Percentiles rank a stretch among this genome's conserved stretches.
Evolutionary conservation across 2,888 invertebrate genomes (phyloP).

Genomic region (Tenthredo livida): DNA sequence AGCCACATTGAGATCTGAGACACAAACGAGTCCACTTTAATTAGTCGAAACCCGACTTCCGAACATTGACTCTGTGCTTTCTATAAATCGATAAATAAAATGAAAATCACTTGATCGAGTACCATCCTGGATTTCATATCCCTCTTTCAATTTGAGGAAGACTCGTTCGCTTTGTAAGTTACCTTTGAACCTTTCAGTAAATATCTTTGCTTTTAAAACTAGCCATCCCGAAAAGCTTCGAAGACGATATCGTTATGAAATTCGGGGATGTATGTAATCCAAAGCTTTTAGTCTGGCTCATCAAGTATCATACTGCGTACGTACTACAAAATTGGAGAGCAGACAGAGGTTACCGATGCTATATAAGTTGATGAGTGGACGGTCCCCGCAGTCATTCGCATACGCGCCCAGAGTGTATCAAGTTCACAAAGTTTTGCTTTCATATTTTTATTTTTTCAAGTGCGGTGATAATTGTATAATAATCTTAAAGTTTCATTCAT

Average conservation of each 20-base stretch:
- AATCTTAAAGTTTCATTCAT: background rate
- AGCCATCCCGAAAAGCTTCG: background rate
- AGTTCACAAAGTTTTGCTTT: slow-evolving; percentile 1
- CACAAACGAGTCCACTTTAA: background rate
- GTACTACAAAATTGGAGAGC: slow-evolving; percentile 16
- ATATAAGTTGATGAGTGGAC: slow-evolving; percentile 71
- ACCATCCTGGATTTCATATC: background rate
- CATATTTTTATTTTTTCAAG: background rate
- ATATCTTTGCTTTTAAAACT: background rate
- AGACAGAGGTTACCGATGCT: slow-evolving; percentile 64
- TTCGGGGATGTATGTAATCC: background rate
- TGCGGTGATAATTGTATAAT: background rate
- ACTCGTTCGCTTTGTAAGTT: background rate
- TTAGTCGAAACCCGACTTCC: background rate
- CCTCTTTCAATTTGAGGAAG: background rate
- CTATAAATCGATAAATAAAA: background rate
- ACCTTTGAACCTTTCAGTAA: background rate
- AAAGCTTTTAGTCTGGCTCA: background rate
- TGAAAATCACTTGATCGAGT: background rate
- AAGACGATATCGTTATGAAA: background rate
- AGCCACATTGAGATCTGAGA: background rate
- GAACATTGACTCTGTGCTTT: background rate
- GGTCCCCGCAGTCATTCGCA: slow-evolving; percentile 46
- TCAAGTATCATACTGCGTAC: slow-evolving; percentile 9
- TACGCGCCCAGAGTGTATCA: slow-evolving; percentile 33